phyloP scores from a whole-genome alignment of 2,113 vertebrate genomes.

The Numida meleagris region DNA sequence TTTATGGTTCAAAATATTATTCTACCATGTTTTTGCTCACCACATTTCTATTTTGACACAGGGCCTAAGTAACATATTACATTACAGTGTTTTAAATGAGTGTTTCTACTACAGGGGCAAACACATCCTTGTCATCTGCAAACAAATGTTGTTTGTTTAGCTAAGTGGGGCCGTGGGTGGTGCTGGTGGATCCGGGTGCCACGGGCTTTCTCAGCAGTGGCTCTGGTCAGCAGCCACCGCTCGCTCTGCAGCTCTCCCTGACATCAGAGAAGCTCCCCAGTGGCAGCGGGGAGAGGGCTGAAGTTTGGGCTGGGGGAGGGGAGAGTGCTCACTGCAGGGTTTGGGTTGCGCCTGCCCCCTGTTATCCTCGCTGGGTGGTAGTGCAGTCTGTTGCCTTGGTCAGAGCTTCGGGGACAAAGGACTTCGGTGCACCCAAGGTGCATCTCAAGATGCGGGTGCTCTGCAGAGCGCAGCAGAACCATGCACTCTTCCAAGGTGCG shows the following conservation, averaged over 20 bases:
- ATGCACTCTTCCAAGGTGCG: rapidly evolving
- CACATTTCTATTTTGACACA: neutral
- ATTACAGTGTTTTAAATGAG: neutral
- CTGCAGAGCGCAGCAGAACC: rapidly evolving
- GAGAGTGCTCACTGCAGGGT: neutral
- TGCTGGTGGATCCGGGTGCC: neutral
- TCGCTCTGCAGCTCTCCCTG: neutral
- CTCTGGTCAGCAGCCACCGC: rapidly evolving
- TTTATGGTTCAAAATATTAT: slow-evolving; percentile 3
- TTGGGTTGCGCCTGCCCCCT: neutral
- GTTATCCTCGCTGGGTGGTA: rapidly evolving
- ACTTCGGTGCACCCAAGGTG: neutral
- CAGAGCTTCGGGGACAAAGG: neutral
- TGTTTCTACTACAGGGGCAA: neutral
- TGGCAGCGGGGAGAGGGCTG: neutral
- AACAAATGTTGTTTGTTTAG: neutral
- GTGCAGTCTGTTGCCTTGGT: rapidly evolving
- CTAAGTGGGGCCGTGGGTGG: neutral
- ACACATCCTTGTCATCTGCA: neutral
- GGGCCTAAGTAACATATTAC: neutral
- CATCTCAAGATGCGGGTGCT: neutral
- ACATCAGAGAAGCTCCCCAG: rapidly evolving
- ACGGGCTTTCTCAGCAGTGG: neutral
- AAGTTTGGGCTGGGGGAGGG: too few species aligned
- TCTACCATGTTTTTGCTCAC: neutral